Evolutionary conservation across 1,140 invertebrate species (phyloP).

Genomic region (honey bee (Apis mellifera)): DNA sequence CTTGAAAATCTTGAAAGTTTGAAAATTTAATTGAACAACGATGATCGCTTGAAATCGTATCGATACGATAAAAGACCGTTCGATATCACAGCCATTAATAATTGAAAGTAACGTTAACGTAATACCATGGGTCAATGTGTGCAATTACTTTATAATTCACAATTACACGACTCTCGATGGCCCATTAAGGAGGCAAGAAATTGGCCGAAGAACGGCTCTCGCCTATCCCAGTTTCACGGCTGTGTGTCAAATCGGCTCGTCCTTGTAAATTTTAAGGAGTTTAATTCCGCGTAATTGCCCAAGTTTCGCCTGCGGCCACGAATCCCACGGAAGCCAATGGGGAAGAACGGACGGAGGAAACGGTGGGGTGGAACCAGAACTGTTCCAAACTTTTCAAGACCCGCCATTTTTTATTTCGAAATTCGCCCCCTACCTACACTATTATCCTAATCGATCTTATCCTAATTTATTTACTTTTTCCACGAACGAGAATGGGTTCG

Average conservation of each 20-base stretch:
- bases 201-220: not conserved
- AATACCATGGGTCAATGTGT: not conserved
- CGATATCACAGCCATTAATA: no score
- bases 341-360: not conserved
- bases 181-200: slow-evolving; percentile 32
- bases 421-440: slow-evolving; percentile 1
- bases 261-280: slow-evolving; percentile 68
- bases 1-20: no score
- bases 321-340: not conserved
- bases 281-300: slow-evolving; percentile 68
- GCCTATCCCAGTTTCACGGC: not conserved
- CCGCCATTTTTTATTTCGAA: slow-evolving; percentile 22
- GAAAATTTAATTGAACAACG: no score
- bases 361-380: slow-evolving; percentile 9
- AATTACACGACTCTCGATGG: not conserved
- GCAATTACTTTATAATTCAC: not conserved
- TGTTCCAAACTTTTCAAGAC: slow-evolving; percentile 53
- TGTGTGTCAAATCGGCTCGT: slow-evolving; percentile 36
- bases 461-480: slow-evolving; percentile 47
- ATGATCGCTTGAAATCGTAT: no score
- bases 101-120: not conserved
- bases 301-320: slow-evolving; percentile 55
- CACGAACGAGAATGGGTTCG: slow-evolving; percentile 1
- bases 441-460: slow-evolving; percentile 45
- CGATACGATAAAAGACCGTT: no score